Evolutionary conservation across 2,797 vertebrate genomes (phyloP).

Genomic region (Cuniculus paca): DNA sequence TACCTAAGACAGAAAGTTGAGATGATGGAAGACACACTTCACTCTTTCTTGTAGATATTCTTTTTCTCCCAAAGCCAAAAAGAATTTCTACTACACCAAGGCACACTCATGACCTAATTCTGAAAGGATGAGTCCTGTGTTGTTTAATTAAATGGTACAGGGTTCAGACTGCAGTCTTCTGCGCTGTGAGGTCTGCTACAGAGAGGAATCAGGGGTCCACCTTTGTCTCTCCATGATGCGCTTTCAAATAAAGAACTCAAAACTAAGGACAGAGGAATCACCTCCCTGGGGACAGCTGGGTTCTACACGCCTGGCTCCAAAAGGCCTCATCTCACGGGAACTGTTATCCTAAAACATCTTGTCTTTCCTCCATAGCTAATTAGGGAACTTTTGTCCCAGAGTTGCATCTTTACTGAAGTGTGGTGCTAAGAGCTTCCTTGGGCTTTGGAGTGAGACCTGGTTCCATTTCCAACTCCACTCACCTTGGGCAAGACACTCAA

Average conservation of each 20-base stretch:
- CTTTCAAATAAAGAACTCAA: not conserved
- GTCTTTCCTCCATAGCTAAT: not conserved
- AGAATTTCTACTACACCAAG: not conserved
- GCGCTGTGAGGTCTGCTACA: not conserved
- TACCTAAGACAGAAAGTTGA: not conserved
- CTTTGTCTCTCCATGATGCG: not conserved
- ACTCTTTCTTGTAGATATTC: not conserved
- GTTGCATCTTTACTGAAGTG: not conserved
- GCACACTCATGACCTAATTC: conserved; percentile 55
- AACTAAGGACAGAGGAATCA: not conserved
- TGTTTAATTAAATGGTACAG: conserved; percentile 25
- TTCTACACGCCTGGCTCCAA: not conserved
- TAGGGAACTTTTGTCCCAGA: not conserved
- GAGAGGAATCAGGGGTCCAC: not conserved
- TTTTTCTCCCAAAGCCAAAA: not conserved
- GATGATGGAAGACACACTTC: not conserved
- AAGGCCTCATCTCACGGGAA: no score
- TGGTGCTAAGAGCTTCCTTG: not conserved
- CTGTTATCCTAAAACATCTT: not conserved
- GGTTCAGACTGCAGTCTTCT: not conserved
- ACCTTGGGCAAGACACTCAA: not conserved
- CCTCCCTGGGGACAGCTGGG: no score
- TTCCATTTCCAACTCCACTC: not conserved
- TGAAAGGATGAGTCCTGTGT: not conserved
- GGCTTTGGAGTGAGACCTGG: not conserved